A percentile compares a stretch with the other conserved stretches of the same genome.
Conservation (phyloP, 2,113 vertebrate genomes). For the Labrus mixtus region DNA sequence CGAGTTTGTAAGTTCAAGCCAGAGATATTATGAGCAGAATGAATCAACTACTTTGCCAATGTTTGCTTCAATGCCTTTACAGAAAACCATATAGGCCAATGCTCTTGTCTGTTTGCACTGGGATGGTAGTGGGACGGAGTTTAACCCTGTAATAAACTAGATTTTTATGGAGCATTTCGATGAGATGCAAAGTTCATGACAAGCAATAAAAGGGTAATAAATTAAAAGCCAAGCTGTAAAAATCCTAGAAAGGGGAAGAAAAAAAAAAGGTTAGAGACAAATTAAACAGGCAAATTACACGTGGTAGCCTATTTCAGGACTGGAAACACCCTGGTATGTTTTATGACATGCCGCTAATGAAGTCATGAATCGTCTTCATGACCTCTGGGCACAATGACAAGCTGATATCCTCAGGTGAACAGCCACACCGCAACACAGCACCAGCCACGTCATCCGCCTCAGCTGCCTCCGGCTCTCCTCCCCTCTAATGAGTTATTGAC, state of each 20-base stretch:
- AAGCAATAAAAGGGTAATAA: conserved; percentile 63
- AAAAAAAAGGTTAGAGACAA: conserved; percentile 35
- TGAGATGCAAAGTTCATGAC: conserved; percentile 61
- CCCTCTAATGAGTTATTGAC: conserved; percentile 82
- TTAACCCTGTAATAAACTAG: conserved; percentile 63
- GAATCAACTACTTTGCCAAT: conserved; percentile 42
- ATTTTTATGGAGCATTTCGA: conserved; percentile 59
- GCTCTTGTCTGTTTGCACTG: neutral
- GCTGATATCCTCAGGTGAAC: conserved; percentile 73
- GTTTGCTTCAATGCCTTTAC: conserved; percentile 41
- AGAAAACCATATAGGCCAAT: conserved; percentile 30
- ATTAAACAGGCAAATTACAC: conserved; percentile 56
- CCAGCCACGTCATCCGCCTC: conserved; percentile 59
- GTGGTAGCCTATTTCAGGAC: conserved; percentile 33
- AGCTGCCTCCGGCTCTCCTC: conserved; percentile 59
- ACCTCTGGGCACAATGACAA: conserved; percentile 69
- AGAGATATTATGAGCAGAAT: conserved; percentile 40
- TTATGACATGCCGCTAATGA: conserved; percentile 71
- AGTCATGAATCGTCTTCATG: conserved; percentile 71
- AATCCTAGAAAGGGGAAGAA: conserved; percentile 32
- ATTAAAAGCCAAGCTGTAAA: conserved; percentile 60
- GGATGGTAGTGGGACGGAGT: conserved; percentile 15
- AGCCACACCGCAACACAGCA: conserved; percentile 38
- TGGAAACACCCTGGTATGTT: conserved; percentile 48
- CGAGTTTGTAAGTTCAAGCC: conserved; percentile 25